Percentiles rank a stretch among this genome's conserved stretches.
phyloP scores from a whole-genome alignment of 2,888 invertebrate genomes.

The Tridacna crocea region DNA sequence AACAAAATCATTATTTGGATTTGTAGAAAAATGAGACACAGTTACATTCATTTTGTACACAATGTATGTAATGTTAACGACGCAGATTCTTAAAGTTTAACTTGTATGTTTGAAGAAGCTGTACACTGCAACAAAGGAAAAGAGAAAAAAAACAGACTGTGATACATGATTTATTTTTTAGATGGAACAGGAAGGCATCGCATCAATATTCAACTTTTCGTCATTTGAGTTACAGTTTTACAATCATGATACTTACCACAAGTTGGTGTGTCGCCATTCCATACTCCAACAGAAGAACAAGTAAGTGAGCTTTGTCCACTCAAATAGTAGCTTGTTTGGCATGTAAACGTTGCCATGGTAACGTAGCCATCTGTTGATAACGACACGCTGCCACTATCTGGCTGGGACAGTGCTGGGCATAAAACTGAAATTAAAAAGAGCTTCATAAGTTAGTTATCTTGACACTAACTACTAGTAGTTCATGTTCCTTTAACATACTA shows the following conservation, averaged over 20 bases:
- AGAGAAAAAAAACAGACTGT: too few species aligned
- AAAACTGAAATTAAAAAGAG: slow-evolving; percentile 24
- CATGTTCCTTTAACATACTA: too few species aligned
- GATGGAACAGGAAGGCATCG: too few species aligned
- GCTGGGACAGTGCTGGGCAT: slow-evolving; percentile 33
- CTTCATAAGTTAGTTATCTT: background rate
- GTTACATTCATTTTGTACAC: too few species aligned
- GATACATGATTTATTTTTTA: too few species aligned
- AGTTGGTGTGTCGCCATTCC: slow-evolving; percentile 40
- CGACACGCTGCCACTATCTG: slow-evolving; percentile 35
- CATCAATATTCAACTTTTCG: too few species aligned
- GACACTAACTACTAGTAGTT: too few species aligned
- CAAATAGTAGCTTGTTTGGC: slow-evolving; percentile 44
- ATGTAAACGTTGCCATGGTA: slow-evolving; percentile 40
- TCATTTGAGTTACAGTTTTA: background rate
- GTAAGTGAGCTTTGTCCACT: slow-evolving; percentile 32
- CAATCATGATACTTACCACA: slow-evolving; percentile 36
- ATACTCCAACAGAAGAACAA: slow-evolving; percentile 36
- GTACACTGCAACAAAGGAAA: too few species aligned
- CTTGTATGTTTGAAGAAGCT: background rate
- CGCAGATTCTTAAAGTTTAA: background rate
- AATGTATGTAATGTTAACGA: background rate
- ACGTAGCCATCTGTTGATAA: slow-evolving; percentile 19
- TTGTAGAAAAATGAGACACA: too few species aligned
- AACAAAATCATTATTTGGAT: background rate